Conservation (phyloP, 2,797 vertebrate species). For the Argentina silus region DNA sequence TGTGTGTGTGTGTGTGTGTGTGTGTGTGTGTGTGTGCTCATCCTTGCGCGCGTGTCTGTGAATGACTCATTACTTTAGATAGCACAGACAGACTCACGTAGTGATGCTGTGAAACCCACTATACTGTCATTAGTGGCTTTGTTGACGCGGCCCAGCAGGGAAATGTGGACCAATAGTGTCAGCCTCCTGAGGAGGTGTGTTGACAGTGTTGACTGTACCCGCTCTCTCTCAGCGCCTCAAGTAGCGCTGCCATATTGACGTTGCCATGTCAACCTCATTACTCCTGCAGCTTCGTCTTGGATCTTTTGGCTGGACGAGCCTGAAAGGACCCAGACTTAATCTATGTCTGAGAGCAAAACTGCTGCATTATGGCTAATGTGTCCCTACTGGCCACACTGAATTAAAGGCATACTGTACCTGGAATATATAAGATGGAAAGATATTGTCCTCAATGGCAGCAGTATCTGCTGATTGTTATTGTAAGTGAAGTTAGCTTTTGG, state of each 20-base stretch:
- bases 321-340: slow-evolving; percentile 2
- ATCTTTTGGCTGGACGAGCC: slow-evolving; percentile 14
- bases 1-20: neutral
- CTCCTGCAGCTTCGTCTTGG: neutral
- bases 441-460: no score
- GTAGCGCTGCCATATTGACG: slow-evolving; percentile 11
- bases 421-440: no score
- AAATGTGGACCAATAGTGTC: slow-evolving; percentile 8
- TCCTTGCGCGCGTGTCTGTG: neutral
- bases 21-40: slow-evolving; percentile 15
- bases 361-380: neutral
- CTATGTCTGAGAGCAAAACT: neutral
- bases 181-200: slow-evolving; percentile 6
- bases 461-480: neutral
- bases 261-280: slow-evolving; percentile 24
- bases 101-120: neutral
- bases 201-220: neutral
- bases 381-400: no score
- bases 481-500: neutral
- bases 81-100: slow-evolving; percentile 20
- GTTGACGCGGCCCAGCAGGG: neutral
- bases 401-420: no score
- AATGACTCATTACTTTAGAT: slow-evolving; percentile 38
- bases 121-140: slow-evolving; percentile 11
- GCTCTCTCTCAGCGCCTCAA: neutral